Conservation (phyloP, 2,113 vertebrate species). For the Cettia cetti region DNA sequence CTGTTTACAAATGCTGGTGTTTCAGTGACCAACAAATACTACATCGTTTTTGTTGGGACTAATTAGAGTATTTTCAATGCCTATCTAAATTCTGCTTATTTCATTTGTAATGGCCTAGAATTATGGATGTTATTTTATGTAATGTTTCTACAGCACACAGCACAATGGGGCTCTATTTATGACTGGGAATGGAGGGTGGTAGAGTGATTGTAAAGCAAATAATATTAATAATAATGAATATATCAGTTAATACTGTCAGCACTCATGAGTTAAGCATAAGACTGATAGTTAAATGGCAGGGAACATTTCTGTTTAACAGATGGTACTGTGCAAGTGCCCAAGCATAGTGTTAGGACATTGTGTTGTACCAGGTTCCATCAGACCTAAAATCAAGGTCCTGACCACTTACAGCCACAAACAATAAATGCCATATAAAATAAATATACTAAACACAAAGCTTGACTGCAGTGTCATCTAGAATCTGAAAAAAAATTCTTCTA, state of each 20-base stretch:
- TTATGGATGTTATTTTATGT: background rate
- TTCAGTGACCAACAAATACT: conserved; percentile 4
- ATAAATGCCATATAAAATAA: background rate
- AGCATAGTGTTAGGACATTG: background rate
- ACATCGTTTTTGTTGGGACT: background rate
- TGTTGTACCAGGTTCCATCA: background rate
- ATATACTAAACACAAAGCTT: background rate
- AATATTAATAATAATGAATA: background rate
- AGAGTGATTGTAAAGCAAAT: background rate
- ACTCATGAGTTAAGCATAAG: background rate
- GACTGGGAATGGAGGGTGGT: background rate
- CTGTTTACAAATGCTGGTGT: conserved; percentile 5
- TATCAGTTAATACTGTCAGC: background rate
- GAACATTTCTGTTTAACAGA: conserved; percentile 38
- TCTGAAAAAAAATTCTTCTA: background rate
- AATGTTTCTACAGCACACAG: background rate
- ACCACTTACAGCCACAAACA: conserved; percentile 16
- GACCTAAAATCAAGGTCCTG: conserved; percentile 14
- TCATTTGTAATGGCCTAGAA: background rate
- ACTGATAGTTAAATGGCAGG: conserved; percentile 1
- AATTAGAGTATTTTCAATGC: background rate
- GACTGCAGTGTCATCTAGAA: background rate
- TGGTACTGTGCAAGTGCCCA: background rate
- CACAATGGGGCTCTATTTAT: background rate
- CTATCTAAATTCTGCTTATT: background rate